A percentile compares a stretch with the other conserved stretches of the same genome.
Evolutionary conservation across 1,140 invertebrate genomes (phyloP).

Genomic region (Lerema accius): DNA sequence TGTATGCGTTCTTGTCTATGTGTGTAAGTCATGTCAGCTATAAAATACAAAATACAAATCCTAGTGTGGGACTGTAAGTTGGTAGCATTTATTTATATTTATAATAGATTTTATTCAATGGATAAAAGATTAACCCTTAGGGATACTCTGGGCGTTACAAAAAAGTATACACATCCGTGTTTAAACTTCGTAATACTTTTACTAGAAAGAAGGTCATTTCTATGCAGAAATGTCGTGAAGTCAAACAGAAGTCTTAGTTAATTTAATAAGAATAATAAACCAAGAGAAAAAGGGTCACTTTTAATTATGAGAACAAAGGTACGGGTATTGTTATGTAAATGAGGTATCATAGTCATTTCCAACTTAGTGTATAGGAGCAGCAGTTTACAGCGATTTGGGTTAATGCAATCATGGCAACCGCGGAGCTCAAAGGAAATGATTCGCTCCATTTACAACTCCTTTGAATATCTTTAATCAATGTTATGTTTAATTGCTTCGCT

Average conservation of each 20-base stretch:
- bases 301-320: slow-evolving; percentile 22
- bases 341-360: not conserved
- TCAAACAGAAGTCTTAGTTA: slow-evolving; percentile 15
- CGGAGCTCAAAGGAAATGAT: slow-evolving; percentile 26
- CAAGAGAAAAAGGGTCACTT: slow-evolving; percentile 21
- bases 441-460: slow-evolving; percentile 3
- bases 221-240: slow-evolving; percentile 15
- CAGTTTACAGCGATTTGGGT: slow-evolving; percentile 23
- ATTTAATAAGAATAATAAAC: slow-evolving; percentile 21
- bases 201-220: slow-evolving; percentile 7
- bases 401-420: slow-evolving; percentile 21
- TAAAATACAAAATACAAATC: no score
- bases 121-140: no score
- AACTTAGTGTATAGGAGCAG: not conserved
- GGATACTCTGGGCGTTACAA: no score
- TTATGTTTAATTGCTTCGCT: not conserved
- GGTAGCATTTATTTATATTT: no score
- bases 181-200: slow-evolving; percentile 4
- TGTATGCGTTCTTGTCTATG: no score
- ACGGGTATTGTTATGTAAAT: slow-evolving; percentile 17
- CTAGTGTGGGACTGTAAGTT: no score
- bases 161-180: not conserved
- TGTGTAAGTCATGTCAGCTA: no score
- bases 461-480: slow-evolving; percentile 4
- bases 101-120: no score